These are phyloP conservation scores for Tenthredo livida DNA, from an alignment of 2,888 invertebrate species.

Conservation along the genomic window DNA sequence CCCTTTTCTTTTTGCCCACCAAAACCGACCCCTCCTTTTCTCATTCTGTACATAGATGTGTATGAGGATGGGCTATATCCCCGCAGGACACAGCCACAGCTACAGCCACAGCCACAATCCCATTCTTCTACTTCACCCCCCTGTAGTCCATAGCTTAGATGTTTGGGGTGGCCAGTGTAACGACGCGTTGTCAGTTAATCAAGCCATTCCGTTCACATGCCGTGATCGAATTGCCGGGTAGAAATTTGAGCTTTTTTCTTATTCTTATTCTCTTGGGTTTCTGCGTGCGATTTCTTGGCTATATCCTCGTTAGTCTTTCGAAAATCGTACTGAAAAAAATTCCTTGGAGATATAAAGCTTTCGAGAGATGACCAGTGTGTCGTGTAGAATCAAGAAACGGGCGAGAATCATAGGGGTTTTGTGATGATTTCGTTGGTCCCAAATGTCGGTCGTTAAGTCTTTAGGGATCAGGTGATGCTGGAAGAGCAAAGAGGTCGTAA, in stretches of 20 bases:
- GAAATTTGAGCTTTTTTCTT: conserved; percentile 28
- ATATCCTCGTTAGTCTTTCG: background rate
- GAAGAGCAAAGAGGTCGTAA: conserved; percentile 59
- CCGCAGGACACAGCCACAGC: conserved; percentile 41
- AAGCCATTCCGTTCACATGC: conserved; percentile 75
- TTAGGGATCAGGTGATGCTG: conserved; percentile 41
- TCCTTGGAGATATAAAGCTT: conserved; percentile 30
- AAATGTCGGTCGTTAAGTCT: conserved; percentile 48
- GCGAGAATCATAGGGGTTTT: background rate
- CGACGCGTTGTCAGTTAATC: conserved; percentile 70
- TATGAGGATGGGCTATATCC: conserved; percentile 21
- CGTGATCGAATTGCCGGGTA: conserved; percentile 44
- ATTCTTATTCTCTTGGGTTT: background rate
- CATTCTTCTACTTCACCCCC: conserved; percentile 48
- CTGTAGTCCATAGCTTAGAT: conserved; percentile 39
- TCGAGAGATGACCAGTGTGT: background rate
- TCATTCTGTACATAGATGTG: conserved; percentile 19
- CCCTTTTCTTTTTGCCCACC: conserved; percentile 17
- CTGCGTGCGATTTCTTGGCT: background rate
- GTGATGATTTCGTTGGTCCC: conserved; percentile 32
- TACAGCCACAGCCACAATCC: conserved; percentile 46
- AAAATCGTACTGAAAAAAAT: background rate
- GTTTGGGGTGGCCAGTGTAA: conserved; percentile 50
- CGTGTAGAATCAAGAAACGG: background rate
- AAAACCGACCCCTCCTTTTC: conserved; percentile 22